Base-by-base conservation (phyloP, 2,888 invertebrate genomes). In the Zaprionus lineosus region DNA sequence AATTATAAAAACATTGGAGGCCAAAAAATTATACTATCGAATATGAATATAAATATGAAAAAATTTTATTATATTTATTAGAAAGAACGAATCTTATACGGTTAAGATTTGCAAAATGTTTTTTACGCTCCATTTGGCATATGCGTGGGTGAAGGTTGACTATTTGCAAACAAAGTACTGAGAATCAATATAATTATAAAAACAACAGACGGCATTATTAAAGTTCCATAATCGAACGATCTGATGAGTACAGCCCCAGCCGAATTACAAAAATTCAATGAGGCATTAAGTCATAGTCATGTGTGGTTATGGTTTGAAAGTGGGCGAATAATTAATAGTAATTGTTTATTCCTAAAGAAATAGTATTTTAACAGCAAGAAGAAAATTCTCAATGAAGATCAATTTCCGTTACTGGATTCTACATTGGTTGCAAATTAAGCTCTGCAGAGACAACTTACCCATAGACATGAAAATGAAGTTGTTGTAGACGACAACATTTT, bases 141-240 rank as follows among this genome's bases (percentile, higher is more conserved):
- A 52, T 65, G 78, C 69, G 78, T 82, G 83, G 78, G 83, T 82
- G 78, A 78, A 78, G 78, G 78, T 60, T 75, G 66, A 66, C 50
- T 62, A 28, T 72, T 8, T 19, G 21, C 36, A 18, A 70, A 50
- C 60, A 28, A 65, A 53, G 28, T 12, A 14, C 26, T 48, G 19
- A 39, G 59, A 59, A 56, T 39, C 34, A 47, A 48, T 48, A 47
- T 33, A 29, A 19, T 28, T 29, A 52, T 55, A 39, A 47, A 50
- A 58, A 60, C 56, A 79, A 70, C 62, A 68, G 64, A 66, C 75
- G 70, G 60, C 55, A 57, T 61, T 67, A 64, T 67, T 57, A 11
- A 44, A 52, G 11, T 47, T 14, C 78, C 79, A 73, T 82, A 78
- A 82, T 75, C 73, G 70, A 75, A 18, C 31, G 50, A 53, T 15